Evolutionary conservation across 2,113 vertebrate species (phyloP).

Genomic region (Hemiscyllium ocellatum): DNA sequence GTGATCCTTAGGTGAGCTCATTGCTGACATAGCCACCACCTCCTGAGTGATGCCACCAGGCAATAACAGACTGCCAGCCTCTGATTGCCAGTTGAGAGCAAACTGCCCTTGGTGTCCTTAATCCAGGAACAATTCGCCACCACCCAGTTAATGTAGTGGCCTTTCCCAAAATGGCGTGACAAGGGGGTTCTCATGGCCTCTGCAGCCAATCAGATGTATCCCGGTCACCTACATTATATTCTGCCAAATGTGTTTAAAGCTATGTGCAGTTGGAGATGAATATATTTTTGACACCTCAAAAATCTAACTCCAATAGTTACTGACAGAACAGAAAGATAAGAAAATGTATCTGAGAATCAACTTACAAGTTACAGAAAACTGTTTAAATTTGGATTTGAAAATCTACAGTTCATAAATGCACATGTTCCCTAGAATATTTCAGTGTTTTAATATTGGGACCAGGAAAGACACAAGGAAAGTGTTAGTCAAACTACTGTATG

Average conservation of each 20-base stretch:
- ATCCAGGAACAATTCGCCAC: too few relatives aligned
- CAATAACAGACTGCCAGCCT: too few relatives aligned
- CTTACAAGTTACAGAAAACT: slow-evolving; percentile 1
- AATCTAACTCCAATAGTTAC: not conserved
- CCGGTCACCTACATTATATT: not conserved
- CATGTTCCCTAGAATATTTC: not conserved
- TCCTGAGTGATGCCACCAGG: too few relatives aligned
- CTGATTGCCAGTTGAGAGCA: too few relatives aligned
- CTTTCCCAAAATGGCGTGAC: not conserved
- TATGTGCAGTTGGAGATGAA: not conserved
- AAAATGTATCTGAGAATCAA: not conserved
- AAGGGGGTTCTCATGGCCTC: too few relatives aligned
- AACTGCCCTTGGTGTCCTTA: too few relatives aligned
- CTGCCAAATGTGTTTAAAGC: not conserved
- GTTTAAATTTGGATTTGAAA: not conserved
- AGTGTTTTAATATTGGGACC: not conserved
- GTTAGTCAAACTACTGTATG: not conserved
- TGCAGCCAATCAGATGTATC: too few relatives aligned
- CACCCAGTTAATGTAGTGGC: too few relatives aligned
- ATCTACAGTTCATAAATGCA: not conserved
- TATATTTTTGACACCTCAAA: not conserved
- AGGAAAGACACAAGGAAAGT: not conserved
- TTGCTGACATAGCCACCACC: too few relatives aligned
- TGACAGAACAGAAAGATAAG: not conserved
- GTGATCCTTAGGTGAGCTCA: too few relatives aligned